Conservation (phyloP, 2,113 vertebrate species). For the Alces alces region DNA sequence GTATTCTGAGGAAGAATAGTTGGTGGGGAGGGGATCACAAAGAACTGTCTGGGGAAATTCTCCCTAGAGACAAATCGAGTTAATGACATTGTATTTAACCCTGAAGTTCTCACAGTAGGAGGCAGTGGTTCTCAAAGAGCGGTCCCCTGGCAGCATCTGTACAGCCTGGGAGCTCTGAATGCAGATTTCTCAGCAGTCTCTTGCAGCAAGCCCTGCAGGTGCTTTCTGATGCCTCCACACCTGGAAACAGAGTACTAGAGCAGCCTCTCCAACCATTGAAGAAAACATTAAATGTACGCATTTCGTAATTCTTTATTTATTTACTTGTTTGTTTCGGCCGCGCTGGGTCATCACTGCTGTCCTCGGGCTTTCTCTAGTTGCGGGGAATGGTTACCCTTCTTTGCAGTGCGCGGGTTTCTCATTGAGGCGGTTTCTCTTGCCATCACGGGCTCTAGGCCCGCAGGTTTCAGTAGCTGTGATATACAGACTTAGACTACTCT, state of each 20-base stretch:
- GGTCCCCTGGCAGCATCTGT: neutral
- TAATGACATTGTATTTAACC: neutral
- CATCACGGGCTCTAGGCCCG: fast-evolving
- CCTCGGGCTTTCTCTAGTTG: neutral
- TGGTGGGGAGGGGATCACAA: neutral
- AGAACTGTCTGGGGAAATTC: neutral
- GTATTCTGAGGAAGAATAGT: neutral
- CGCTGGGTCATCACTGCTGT: neutral
- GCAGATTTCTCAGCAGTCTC: neutral
- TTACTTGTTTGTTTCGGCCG: neutral
- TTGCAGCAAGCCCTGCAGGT: neutral
- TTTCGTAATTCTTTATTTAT: neutral
- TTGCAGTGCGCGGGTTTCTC: neutral
- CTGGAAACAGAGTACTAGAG: neutral
- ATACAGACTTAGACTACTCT: neutral
- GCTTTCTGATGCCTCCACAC: neutral
- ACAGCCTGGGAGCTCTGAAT: neutral
- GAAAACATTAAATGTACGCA: neutral
- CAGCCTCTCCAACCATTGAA: neutral
- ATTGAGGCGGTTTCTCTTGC: neutral
- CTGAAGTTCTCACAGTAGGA: neutral
- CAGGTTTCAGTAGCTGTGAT: neutral
- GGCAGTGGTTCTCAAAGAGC: neutral
- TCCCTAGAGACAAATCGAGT: neutral
- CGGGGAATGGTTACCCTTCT: neutral